These are phyloP conservation scores for Drosophila robusta DNA, from an alignment of 2,888 invertebrate species.

Conservation along the genomic window DNA sequence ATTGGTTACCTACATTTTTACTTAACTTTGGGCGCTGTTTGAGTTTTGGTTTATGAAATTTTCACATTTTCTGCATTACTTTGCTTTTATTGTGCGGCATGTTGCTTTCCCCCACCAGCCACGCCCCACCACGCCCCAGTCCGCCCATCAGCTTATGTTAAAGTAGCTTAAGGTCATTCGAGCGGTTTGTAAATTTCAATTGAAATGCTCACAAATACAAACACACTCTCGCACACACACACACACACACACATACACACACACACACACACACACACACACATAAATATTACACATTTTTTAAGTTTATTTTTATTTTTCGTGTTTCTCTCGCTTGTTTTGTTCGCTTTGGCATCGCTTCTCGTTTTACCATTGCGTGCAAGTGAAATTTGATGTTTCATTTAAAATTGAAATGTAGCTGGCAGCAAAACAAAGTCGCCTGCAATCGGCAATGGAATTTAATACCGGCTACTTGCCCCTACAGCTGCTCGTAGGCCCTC, in stretches of 20 bases:
- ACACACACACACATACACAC: conserved; percentile 1
- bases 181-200: conserved; percentile 73
- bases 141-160: conserved; percentile 45
- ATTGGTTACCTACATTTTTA: conserved; percentile 73
- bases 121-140: background rate
- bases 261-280: conserved; percentile 4
- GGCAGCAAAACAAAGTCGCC: conserved; percentile 60
- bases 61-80: conserved; percentile 62
- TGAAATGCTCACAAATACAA: conserved; percentile 53
- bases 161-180: conserved; percentile 72
- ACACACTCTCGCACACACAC: conserved; percentile 11
- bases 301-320: background rate
- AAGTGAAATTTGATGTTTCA: conserved; percentile 62
- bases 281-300: conserved; percentile 9
- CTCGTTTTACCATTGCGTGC: conserved; percentile 53
- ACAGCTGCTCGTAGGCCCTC: background rate
- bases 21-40: conserved; percentile 67
- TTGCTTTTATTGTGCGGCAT: conserved; percentile 48
- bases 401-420: conserved; percentile 71
- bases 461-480: conserved; percentile 33
- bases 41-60: conserved; percentile 73
- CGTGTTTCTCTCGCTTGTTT: conserved; percentile 5
- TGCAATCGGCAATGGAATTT: conserved; percentile 67
- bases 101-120: conserved; percentile 2
- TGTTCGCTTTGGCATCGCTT: conserved; percentile 25